Evolutionary conservation across 1,140 invertebrate genomes (phyloP).

Genomic region (Sycophila sp.): DNA sequence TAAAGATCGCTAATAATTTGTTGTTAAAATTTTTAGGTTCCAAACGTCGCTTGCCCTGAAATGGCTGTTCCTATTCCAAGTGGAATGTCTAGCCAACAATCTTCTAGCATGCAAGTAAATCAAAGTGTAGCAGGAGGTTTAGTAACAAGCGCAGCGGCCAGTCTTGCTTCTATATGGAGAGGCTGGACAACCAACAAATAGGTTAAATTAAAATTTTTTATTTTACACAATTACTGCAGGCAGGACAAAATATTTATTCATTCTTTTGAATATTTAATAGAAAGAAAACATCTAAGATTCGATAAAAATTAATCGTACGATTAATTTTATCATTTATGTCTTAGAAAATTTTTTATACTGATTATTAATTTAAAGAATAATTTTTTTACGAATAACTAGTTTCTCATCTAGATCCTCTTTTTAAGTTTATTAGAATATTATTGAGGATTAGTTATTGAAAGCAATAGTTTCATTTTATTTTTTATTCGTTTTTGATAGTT

Average conservation of each 20-base stretch:
- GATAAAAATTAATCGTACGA: neutral
- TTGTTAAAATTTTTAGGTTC: constrained; percentile 60
- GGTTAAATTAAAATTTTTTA: constrained; percentile 30
- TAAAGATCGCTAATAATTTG: neutral
- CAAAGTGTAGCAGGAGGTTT: constrained; percentile 72
- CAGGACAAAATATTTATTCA: constrained; percentile 31
- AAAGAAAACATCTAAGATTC: neutral
- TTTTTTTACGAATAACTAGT: constrained; percentile 1
- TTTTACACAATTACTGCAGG: constrained; percentile 15
- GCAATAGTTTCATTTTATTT: constrained; percentile 14
- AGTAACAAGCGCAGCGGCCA: constrained; percentile 75
- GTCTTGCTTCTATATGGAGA: constrained; percentile 76
- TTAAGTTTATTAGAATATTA: constrained; percentile 6
- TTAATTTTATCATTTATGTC: constrained; percentile 4
- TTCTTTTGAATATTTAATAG: constrained; percentile 17
- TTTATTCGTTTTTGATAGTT: constrained; percentile 10
- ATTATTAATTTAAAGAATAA: constrained; percentile 7
- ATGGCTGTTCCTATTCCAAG: constrained; percentile 61
- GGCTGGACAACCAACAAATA: constrained; percentile 71
- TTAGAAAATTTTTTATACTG: constrained; percentile 25
- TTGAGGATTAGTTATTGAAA: neutral
- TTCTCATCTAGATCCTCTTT: neutral
- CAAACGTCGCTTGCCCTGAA: constrained; percentile 68
- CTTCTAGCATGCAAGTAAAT: constrained; percentile 68
- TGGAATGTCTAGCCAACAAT: constrained; percentile 65